Evolutionary conservation across 2,888 invertebrate genomes (phyloP), one percentile per base, ranked within the genome.

Genomic region (Ctenicera cuprea): DNA sequence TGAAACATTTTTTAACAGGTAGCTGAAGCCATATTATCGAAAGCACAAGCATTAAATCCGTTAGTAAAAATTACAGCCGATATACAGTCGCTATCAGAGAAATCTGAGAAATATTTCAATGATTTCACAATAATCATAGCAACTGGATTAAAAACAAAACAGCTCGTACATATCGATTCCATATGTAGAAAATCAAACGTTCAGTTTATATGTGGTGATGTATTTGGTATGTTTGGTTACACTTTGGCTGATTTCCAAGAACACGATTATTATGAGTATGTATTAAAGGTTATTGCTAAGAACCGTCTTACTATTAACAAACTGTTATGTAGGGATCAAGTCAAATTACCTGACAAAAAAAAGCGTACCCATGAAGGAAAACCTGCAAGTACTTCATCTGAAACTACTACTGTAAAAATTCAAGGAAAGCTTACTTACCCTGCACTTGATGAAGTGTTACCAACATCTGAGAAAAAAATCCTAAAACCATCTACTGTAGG

Each of bases 201-300:
- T 20, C 94, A 96, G 83, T 96, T 98, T 83, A 94, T 97, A 80
- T 93, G 94, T 79, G 96, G 96, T 0, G 96, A 97, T 87, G 95
- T 97, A 11, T 97, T 95, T 93, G 99, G 99, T 50, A 94, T 93
- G 88, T 95, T 95, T 87, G 98, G 98, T 0, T 98, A 93, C 86
- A 93, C 94, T 84, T 96, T 98, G 85, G 92, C 95, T 12, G 98
- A 99, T 88, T 91, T 98, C 57, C 92, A 94, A 57, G 91, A 92
- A 66, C 97, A 97, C 83, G 92, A 93, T 79, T 96, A 91, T 87
- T 91, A 91, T 61, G 93, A 93, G 95, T 95, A 88, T 88, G 92
- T 89, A 48, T 37, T 14, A 30, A 50, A 50, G 1, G 22, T 48
- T 48, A 48, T 18, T 20, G 5, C 26, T 5, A 33, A 33, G 9